A percentile compares a stretch with the other conserved stretches of the same genome.
phyloP scores from a whole-genome alignment of 2,888 invertebrate species.

The Standfussiana lucernea region DNA sequence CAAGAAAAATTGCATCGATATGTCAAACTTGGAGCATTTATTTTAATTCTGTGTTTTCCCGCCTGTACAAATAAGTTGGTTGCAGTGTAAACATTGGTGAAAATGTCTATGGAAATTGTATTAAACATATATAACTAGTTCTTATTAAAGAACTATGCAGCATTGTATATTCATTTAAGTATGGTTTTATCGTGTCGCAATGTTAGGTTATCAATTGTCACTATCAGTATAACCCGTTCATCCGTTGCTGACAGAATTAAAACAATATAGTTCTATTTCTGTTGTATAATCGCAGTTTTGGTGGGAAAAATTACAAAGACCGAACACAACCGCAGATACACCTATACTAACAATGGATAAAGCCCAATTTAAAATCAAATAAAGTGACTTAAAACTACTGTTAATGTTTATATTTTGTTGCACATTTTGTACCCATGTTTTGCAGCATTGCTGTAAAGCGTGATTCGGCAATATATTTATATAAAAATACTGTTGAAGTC shows the following conservation, averaged over 20 bases:
- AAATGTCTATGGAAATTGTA: not conserved
- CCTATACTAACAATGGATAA: not conserved
- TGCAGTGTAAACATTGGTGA: not conserved
- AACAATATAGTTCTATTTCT: conserved; percentile 29
- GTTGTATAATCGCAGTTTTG: not conserved
- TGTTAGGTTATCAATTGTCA: conserved; percentile 33
- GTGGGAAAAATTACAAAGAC: not conserved
- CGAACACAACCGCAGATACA: conserved; percentile 8
- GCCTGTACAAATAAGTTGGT: not conserved
- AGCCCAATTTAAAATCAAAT: not conserved
- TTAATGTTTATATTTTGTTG: not conserved
- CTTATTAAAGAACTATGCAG: not conserved
- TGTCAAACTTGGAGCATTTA: not conserved
- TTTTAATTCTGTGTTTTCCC: not conserved
- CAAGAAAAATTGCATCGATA: not conserved
- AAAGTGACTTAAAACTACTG: not conserved
- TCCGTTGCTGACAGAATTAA: conserved; percentile 21
- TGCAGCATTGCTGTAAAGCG: not conserved
- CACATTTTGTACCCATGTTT: not conserved
- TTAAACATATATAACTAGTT: not conserved
- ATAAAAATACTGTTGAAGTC: conserved; percentile 17
- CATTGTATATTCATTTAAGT: not conserved
- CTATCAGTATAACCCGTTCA: conserved; percentile 32
- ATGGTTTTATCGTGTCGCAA: conserved; percentile 18
- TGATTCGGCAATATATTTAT: conserved; percentile 18